Evolutionary conservation across 2,888 invertebrate genomes (phyloP), one percentile per base, ranked within the genome.

Genomic region (Agrochola macilenta): DNA sequence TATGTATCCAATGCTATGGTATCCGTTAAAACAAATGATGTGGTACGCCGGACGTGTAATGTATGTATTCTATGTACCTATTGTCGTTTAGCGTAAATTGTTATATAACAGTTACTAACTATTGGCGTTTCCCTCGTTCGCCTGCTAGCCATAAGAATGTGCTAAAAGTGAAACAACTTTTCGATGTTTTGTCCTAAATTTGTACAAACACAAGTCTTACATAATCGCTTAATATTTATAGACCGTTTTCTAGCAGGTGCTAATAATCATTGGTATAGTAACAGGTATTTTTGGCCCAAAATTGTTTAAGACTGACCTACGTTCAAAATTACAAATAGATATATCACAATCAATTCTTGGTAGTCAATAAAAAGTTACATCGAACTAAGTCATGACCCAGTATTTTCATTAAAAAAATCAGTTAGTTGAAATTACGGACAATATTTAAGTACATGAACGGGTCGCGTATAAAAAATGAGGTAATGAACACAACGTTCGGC

Each of bases 401-500:
- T 80, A 82, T 76, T 58, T 82, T 49, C 60, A 35, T 80, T 79
- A 43, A 82, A 82, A 84, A 84, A 84, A 87, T 82, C 74, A 78
- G 78, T 86, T 76, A 78, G 74, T 85, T 78, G 80, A 89, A 89
- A 88, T 85, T 89, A 88, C 83, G 83, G 82, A 84, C 89, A 88
- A 84, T 89, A 81, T 90, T 87, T 87, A 85, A 87, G 87, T 86
- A 90, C 86, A 88, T 74, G 70, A 82, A 71, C 84, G 82, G 86
- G 80, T 83, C 82, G 73, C 61, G 84, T 86, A 86, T 86, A 93
- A 93, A 94, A 94, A 94, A 93, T 92, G 92, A 93, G 93, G 94
- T 90, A 95, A 94, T 83, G 90, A 91, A 93, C 88, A 91, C 93
- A 91, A 91, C 91, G 90, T 89, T 90, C 88, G 87, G 82, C 87